Conservation (phyloP, 2,888 invertebrate species). For the Rhagophthalmus giganteus region DNA sequence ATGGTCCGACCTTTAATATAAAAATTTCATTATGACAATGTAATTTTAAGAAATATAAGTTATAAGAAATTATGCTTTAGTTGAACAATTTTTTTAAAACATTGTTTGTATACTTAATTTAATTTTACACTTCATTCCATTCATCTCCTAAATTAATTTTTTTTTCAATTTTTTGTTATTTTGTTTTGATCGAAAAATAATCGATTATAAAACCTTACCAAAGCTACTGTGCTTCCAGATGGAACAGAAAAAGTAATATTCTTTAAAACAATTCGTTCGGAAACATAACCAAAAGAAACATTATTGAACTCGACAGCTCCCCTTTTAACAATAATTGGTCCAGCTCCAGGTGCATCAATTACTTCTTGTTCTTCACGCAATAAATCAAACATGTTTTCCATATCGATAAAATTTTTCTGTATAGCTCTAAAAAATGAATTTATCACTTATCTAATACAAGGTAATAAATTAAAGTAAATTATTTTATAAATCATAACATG, state of each 20-base stretch:
- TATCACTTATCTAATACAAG: too few species aligned
- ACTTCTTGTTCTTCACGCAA: conserved; percentile 87
- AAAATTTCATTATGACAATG: background rate
- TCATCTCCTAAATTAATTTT: too few species aligned
- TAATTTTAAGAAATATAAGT: background rate
- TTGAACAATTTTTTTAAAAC: background rate
- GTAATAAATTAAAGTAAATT: too few species aligned
- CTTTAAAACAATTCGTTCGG: conserved; percentile 74
- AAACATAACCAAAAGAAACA: conserved; percentile 86
- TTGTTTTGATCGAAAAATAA: too few species aligned
- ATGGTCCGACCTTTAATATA: conserved; percentile 71
- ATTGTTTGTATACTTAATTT: too few species aligned
- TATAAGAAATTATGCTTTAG: background rate
- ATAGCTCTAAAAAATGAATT: conserved; percentile 85
- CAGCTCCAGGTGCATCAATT: conserved; percentile 79
- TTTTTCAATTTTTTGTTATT: too few species aligned
- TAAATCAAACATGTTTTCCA: conserved; percentile 99
- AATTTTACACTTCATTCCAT: too few species aligned
- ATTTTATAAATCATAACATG: too few species aligned
- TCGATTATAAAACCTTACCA: conserved; percentile 57
- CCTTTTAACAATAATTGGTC: conserved; percentile 66
- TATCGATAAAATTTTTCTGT: conserved; percentile 96
- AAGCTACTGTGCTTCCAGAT: conserved; percentile 82
- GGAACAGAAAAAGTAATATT: conserved; percentile 79
- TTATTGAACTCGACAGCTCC: conserved; percentile 86